Conservation (phyloP, 2,113 vertebrate species). For the Circaetus cinerascens region DNA sequence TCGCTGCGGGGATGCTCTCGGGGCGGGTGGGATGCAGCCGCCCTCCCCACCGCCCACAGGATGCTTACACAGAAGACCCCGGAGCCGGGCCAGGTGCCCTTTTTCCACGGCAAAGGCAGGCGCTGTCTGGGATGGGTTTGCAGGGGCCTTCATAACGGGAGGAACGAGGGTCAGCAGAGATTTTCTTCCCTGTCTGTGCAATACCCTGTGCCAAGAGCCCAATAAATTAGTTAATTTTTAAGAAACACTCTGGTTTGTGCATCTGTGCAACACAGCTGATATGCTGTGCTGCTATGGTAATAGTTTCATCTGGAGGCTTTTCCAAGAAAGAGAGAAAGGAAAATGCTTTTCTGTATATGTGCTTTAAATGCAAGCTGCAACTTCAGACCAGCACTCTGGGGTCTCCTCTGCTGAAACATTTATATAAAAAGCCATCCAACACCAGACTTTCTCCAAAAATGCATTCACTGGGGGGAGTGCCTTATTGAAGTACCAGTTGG, state of each 20-base stretch:
- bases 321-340: background rate
- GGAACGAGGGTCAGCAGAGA: background rate
- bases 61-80: rapidly evolving
- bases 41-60: background rate
- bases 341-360: background rate
- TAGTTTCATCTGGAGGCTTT: background rate
- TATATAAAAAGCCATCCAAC: background rate
- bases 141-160: background rate
- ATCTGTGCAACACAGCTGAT: background rate
- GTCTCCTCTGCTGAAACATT: background rate
- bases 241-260: background rate
- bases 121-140: rapidly evolving
- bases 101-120: background rate
- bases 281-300: rapidly evolving
- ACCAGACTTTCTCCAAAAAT: background rate
- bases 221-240: background rate
- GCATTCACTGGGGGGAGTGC: background rate
- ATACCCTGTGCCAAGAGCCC: background rate
- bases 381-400: background rate
- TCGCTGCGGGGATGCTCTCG: rapidly evolving
- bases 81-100: too few species aligned
- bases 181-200: too few species aligned
- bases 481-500: background rate
- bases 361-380: background rate
- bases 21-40: rapidly evolving